A percentile compares a stretch with the other conserved stretches of the same genome.
Evolutionary conservation across 2,888 invertebrate species (phyloP).

Genomic region (Diabrotica balteata): DNA sequence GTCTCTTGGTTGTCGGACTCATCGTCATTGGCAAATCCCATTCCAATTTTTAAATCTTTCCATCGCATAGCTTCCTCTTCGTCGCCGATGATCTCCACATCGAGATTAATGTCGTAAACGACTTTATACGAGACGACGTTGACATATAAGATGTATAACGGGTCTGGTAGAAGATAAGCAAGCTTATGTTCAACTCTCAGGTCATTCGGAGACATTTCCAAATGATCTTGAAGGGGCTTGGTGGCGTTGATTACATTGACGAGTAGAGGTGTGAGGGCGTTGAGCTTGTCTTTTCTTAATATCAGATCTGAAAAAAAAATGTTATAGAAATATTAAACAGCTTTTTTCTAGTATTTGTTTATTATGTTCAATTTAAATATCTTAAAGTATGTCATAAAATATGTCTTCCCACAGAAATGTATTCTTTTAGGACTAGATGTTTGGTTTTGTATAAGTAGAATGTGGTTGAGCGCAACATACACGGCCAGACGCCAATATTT

Average conservation of each 20-base stretch:
- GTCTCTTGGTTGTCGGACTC: slow-evolving; percentile 47
- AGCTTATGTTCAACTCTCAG: slow-evolving; percentile 78
- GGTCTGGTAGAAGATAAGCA: slow-evolving; percentile 78
- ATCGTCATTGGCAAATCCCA: slow-evolving; percentile 68
- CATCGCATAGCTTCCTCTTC: slow-evolving; percentile 73
- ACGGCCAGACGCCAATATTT: too few species aligned
- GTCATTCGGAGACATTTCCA: slow-evolving; percentile 81
- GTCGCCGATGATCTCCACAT: slow-evolving; percentile 69
- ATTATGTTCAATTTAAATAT: too few species aligned
- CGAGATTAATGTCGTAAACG: slow-evolving; percentile 67
- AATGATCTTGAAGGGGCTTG: slow-evolving; percentile 87
- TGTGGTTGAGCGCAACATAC: too few species aligned
- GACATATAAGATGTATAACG: slow-evolving; percentile 86
- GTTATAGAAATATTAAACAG: not conserved
- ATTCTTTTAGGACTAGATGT: too few species aligned
- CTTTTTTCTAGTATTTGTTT: too few species aligned
- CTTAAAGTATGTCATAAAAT: too few species aligned
- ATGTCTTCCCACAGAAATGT: too few species aligned
- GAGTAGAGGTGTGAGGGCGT: slow-evolving; percentile 83
- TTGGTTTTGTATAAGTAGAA: too few species aligned
- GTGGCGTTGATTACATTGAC: slow-evolving; percentile 76
- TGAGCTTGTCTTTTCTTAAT: slow-evolving; percentile 66
- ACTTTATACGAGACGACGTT: slow-evolving; percentile 84
- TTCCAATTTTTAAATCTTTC: slow-evolving; percentile 62
- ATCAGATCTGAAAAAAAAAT: slow-evolving; percentile 48